Base-by-base conservation (phyloP, 2,113 vertebrate genomes). In the Pomatostomus ruficeps region DNA sequence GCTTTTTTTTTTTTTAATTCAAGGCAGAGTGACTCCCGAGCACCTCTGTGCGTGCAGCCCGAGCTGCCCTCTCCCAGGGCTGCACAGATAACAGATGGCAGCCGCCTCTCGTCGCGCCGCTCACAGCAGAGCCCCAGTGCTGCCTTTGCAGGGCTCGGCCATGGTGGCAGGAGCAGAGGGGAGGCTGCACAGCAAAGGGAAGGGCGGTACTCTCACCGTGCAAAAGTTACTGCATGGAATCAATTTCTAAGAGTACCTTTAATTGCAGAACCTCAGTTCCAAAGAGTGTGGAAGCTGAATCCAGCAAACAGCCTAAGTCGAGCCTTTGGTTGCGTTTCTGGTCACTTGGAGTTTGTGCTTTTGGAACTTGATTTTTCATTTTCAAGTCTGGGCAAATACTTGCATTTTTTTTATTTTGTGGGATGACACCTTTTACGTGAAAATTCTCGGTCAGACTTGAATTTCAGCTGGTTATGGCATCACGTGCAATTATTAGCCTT, bases 31-130 rank as follows among this genome's bases (percentile, higher is more conserved):
- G 38, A 40, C 61, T 92, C 45, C 9, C 67, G 89, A 70, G 62
- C 72, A 55, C 40, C 61, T 84, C 61, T 61, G 42, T 31, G 42
- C 33, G 3, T 28, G 62, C 85, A 79, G 3, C 16, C 54, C 14
- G 42, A 49, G 42, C 70, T 55, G 29, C 73, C 67, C 59, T 66
- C 65, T 90, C 55, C 28, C 13, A 25, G 3, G 8, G 75, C 85
- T 7, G 4, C 63, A 7, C 38, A 55, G 91, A 75, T 91, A 80
- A 25, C 94, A 96, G 90, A 94, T 94, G 94, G 92, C 76, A 91
- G 46, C 63, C 43, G 6, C 71, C 46, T 25, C 45, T 79, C 42
- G 0, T 3, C n/a, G 73, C 4, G 0, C 77, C 0, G 22, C 89
- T 84, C 87, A 1, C 61, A 11, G 0, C 89, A 29, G 33, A 91